phyloP scores from a whole-genome alignment of 53 echinoderm and acorn worm genomes.

The Crossaster papposus region DNA sequence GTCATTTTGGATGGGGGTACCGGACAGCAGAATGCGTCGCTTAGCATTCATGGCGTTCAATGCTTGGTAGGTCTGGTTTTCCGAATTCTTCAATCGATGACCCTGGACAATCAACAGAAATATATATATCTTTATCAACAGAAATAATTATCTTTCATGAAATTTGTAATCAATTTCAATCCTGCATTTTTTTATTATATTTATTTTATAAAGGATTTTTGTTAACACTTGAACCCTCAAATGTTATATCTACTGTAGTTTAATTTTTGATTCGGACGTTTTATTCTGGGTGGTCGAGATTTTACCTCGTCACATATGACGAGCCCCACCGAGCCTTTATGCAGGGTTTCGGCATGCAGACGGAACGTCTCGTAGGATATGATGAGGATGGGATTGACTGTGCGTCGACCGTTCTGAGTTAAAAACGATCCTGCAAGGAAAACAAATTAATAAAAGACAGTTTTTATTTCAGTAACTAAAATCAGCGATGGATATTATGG shows the following conservation, averaged over 20 bases:
- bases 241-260: background rate
- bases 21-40: slow-evolving; percentile 84
- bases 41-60: slow-evolving; percentile 83
- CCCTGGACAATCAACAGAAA: slow-evolving; percentile 62
- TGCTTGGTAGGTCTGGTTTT: slow-evolving; percentile 97
- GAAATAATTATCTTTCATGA: background rate
- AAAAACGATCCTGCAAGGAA: slow-evolving; percentile 72
- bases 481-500: no score
- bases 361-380: slow-evolving; percentile 98
- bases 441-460: background rate
- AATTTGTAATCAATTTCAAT: no score
- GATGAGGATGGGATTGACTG: slow-evolving; percentile 81
- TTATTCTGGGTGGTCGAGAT: background rate
- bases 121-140: background rate
- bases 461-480: background rate
- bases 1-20: slow-evolving; percentile 98
- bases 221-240: no score
- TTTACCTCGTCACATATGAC: slow-evolving; percentile 98
- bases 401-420: slow-evolving; percentile 77
- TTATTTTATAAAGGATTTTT: no score
- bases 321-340: slow-evolving; percentile 85
- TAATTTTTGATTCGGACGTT: background rate
- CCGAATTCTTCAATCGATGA: slow-evolving; percentile 95
- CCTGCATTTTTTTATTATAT: no score
- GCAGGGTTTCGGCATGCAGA: slow-evolving; percentile 85